Evolutionary conservation across 2,888 invertebrate genomes (phyloP).

Genomic region (Amiota minor): DNA sequence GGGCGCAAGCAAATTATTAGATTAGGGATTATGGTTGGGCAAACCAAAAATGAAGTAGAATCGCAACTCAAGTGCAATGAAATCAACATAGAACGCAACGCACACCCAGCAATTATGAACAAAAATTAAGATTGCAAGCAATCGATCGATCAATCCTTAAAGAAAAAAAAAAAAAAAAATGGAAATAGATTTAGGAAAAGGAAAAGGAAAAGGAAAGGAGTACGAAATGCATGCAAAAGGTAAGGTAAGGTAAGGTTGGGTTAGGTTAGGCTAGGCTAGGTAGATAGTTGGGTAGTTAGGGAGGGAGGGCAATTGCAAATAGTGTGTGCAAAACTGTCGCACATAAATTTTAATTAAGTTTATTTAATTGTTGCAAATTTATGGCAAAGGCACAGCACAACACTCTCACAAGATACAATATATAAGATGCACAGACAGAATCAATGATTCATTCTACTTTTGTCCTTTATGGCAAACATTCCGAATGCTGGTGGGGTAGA

Average conservation of each 20-base stretch:
- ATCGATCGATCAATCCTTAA: constrained; percentile 19
- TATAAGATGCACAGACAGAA: too few relatives aligned
- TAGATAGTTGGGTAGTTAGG: too few relatives aligned
- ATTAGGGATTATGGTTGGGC: background rate
- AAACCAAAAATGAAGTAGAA: background rate
- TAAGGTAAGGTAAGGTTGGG: too few relatives aligned
- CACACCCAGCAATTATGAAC: constrained; percentile 62
- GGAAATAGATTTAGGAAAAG: background rate
- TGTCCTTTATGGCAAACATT: too few relatives aligned
- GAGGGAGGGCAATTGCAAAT: background rate
- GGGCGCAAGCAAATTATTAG: background rate
- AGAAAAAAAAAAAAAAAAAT: too few relatives aligned
- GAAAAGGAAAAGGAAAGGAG: constrained; percentile 3
- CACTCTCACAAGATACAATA: too few relatives aligned
- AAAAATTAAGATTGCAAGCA: background rate
- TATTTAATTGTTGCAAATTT: constrained; percentile 63
- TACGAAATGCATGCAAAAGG: background rate
- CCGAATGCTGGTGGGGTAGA: too few relatives aligned
- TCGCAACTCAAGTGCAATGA: constrained; percentile 34
- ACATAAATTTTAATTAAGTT: constrained; percentile 70
- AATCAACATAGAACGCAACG: background rate
- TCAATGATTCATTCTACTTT: too few relatives aligned
- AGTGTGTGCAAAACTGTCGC: constrained; percentile 57
- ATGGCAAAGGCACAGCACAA: background rate
- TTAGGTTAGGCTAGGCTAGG: too few relatives aligned